Evolutionary conservation across 2,797 vertebrate species (phyloP).

Genomic region (Melanotaenia parkinsoni): DNA sequence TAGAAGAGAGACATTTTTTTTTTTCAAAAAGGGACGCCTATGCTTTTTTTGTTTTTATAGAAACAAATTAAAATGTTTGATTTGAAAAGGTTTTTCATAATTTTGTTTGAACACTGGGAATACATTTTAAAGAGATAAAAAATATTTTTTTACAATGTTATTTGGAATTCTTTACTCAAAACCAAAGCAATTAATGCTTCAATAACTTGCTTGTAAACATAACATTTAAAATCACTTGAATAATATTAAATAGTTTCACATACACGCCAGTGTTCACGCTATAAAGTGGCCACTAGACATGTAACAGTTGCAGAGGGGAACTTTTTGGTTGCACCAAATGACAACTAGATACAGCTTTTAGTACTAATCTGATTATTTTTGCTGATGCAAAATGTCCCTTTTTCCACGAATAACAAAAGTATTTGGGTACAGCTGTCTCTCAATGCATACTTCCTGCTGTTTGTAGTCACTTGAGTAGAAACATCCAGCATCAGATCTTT

Average conservation of each 20-base stretch:
- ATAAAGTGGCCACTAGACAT: not conserved
- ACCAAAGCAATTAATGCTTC: conserved; percentile 1
- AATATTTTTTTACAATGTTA: not conserved
- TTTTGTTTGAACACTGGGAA: not conserved
- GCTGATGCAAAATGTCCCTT: not conserved
- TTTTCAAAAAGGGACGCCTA: not conserved
- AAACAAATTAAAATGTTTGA: not conserved
- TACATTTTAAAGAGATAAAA: not conserved
- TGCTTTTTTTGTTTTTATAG: not conserved
- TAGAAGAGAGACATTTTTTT: too few species aligned
- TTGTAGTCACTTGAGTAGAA: conserved; percentile 3
- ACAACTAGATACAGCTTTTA: not conserved
- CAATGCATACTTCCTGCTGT: not conserved
- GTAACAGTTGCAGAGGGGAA: conserved; percentile 2
- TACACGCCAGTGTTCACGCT: conserved; percentile 6
- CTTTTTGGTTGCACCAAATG: not conserved
- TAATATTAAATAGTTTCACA: conserved; percentile 14
- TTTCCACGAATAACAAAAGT: not conserved
- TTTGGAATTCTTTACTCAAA: conserved; percentile 12
- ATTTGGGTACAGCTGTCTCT: conserved; percentile 5
- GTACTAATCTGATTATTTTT: not conserved
- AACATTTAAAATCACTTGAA: conserved; percentile 10
- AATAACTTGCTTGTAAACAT: conserved; percentile 1
- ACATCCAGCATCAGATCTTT: not conserved
- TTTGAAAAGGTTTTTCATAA: not conserved